These are phyloP conservation scores for Folsomia manolachei DNA, from an alignment of 2,888 invertebrate species.

Conservation along the genomic window DNA sequence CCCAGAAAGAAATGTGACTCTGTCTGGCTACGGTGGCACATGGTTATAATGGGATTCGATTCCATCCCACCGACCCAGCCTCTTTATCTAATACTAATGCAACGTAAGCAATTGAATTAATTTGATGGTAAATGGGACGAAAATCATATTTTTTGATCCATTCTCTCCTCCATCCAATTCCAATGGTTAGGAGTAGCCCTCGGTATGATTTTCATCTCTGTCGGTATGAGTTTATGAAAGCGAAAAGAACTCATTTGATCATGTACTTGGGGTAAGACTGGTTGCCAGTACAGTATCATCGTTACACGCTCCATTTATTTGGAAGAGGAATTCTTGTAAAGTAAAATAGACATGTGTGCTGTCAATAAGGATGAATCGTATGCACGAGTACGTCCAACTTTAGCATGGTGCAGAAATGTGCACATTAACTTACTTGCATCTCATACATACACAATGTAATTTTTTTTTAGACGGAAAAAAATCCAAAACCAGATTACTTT, in stretches of 20 bases:
- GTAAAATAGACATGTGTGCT: neutral
- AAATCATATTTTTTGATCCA: neutral
- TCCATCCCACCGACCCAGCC: too few relatives aligned
- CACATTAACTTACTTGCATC: neutral
- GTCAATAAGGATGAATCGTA: neutral
- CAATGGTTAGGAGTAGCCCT: too few relatives aligned
- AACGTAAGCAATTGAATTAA: neutral
- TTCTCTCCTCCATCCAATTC: too few relatives aligned
- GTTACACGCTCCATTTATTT: conserved; percentile 2
- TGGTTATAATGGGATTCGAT: too few relatives aligned
- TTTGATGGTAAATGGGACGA: neutral
- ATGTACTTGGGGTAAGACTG: too few relatives aligned
- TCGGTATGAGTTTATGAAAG: neutral
- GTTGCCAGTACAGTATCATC: neutral
- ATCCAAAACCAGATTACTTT: too few relatives aligned
- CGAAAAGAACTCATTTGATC: neutral
- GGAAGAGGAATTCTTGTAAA: neutral
- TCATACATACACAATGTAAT: neutral
- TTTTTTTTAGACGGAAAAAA: neutral
- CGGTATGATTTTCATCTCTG: neutral
- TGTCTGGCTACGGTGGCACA: too few relatives aligned
- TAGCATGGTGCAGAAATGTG: neutral
- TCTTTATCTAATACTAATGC: neutral
- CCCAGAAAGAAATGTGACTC: too few relatives aligned
- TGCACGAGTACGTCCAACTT: neutral